Base-by-base conservation (phyloP, 2,888 invertebrate genomes). In the Cheilosia urbana region DNA sequence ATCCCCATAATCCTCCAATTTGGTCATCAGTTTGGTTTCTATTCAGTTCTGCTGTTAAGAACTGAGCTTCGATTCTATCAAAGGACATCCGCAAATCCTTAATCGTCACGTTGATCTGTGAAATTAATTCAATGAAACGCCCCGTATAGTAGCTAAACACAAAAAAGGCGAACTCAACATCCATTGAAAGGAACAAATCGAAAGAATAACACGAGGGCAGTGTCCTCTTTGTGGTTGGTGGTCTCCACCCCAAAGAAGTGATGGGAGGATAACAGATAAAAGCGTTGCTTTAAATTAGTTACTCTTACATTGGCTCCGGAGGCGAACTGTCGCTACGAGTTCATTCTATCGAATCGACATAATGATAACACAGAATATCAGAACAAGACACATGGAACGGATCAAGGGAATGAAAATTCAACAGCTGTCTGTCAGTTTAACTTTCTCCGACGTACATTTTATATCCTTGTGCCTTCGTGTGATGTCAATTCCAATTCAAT, bases 31-130 rank as follows among this genome's bases (percentile, higher is more conserved):
- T 66, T 65, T 53, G 11, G 21, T 58, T 47, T 40, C 76, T 9
- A 21, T 47, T 42, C 45, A 21, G 34, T 76, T 66, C 60, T 27
- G 6, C 47, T 37, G 11, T n/a, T 11, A n/a, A 37, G 47, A 42
- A 53, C 17, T 40, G 51, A 21, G 51, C 24, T 60, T 53, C 53
- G 73, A 73, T 73, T 79, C 60, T 73, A 73, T 80, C 60, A 65
- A 65, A 68, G 69, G 57, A 78, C 47, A 34, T 37, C 42, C 30
- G 13, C 55, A 24, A 65, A 51, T 71, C 60, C 77, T 79, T 87
- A 88, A 88, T 88, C 88, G 73, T 71, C 88, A 88, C 88, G 88
- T 88, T 88, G 88, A 88, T 88, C 88, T 87, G 65, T 51, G 79
- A 88, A 88, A 88, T 88, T 88, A 88, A 88, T 88, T 88, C 88